Evolutionary conservation across 2,113 vertebrate species (phyloP).

Genomic region (Cochlearius cochlearius): DNA sequence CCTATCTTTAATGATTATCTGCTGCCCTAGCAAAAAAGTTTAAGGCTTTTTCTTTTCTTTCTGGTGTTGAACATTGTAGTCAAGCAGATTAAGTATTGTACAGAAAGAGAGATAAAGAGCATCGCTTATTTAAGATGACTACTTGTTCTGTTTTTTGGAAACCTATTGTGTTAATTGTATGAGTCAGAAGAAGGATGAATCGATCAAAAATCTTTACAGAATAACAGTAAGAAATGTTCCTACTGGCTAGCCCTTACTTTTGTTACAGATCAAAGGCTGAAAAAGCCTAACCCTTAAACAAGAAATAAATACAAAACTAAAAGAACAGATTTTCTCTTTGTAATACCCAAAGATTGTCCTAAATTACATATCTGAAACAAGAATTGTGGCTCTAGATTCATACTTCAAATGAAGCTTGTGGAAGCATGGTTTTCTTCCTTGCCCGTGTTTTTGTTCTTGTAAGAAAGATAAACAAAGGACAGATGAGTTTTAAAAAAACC

Average conservation of each 20-base stretch:
- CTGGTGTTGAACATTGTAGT: background rate
- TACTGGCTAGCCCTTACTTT: background rate
- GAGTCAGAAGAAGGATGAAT: conserved; percentile 15
- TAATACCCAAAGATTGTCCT: background rate
- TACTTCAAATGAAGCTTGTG: background rate
- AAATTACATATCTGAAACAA: background rate
- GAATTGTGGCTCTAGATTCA: background rate
- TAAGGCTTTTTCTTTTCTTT: background rate
- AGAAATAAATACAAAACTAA: background rate
- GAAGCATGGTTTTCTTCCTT: background rate
- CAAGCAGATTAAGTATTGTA: background rate
- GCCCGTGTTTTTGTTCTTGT: background rate
- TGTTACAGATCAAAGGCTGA: conserved; percentile 6
- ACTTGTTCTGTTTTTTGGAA: background rate
- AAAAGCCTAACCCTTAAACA: background rate
- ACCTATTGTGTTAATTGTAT: background rate
- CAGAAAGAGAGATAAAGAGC: background rate
- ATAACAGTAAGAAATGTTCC: background rate
- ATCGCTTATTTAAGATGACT: background rate
- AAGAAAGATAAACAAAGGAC: background rate
- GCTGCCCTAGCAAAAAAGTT: background rate
- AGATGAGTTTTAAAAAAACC: background rate
- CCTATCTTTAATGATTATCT: background rate
- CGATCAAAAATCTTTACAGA: background rate
- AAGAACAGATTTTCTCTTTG: background rate